Evolutionary conservation across 2,888 invertebrate species (phyloP), one percentile per base, ranked within the genome.

Genomic region (Sussaba pulchella): DNA sequence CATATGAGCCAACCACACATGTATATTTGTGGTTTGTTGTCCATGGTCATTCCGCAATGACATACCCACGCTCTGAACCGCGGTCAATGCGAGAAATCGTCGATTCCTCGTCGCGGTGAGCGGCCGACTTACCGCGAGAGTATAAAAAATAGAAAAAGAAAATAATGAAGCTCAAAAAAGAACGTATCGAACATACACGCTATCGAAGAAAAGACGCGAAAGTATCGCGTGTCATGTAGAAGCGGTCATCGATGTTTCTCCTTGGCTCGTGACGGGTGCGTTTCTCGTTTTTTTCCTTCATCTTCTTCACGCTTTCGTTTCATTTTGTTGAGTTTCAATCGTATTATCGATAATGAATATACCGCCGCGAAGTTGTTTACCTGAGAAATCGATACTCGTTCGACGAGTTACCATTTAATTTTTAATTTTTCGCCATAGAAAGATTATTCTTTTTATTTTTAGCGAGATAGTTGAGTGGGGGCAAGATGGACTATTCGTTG

Each of bases 51-150:
- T 57, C 69, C 69, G 69, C 47, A 63, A 36, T 70, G 63, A 64
- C 72, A 72, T 50, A 69, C 57, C 50, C 63, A 71, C 36, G 72
- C 45, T 45, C 45, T 69, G 26, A 50, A 50, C 61, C 66, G 76
- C 54, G 75, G 71, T 76, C 66, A 63, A 61, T 45, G 45, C 71
- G 72, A 80, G 75, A 71, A 80, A 75, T 61, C 80, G 50, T 74
- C 43, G 31, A n/a, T 19, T n/a, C n/a, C n/a, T 36, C 61, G 17
- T 70, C 54, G 57, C 31, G 63, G 36, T 41, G 17, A 36, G 24
- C 24, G 41, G 10, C 39, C 14, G 8, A 14, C 50, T 50, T 14
- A 50, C 39, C 45, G 36, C 70, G 24, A 45, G 17, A 43, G 57
- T 43, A 14, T 4, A 59, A 8, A 17, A 31, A 8, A 52, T n/a